Evolutionary conservation across 1,140 invertebrate genomes (phyloP).

Genomic region (Leptopilina clavipes): DNA sequence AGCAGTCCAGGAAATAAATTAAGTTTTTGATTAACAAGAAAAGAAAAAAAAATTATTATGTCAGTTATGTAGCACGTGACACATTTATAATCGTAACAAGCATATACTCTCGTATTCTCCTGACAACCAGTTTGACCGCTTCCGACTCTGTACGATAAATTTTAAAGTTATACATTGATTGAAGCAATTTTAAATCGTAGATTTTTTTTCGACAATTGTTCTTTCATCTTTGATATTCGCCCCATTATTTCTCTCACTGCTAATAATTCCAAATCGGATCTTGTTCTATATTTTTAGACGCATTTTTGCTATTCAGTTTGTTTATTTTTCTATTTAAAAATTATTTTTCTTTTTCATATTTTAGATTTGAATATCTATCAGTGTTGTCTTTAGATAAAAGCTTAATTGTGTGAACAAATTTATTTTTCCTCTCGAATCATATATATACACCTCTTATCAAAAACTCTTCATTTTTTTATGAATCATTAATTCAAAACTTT

Average conservation of each 20-base stretch:
- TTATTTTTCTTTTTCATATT: background rate
- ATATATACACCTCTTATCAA: constrained; percentile 19
- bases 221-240: background rate
- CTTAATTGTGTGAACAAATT: background rate
- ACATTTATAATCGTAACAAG: constrained; percentile 33
- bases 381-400: background rate
- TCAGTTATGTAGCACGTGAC: constrained; percentile 33
- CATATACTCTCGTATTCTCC: constrained; percentile 13
- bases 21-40: background rate
- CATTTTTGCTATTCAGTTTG: background rate
- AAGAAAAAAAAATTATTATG: background rate
- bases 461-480: background rate
- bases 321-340: background rate
- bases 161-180: constrained; percentile 22
- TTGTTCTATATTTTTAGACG: too few relatives aligned
- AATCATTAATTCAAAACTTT: constrained; percentile 1
- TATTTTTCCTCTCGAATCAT: background rate
- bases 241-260: background rate
- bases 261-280: too few relatives aligned
- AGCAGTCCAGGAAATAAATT: constrained; percentile 4
- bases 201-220: background rate
- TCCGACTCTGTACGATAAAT: constrained; percentile 9
- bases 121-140: constrained; percentile 28
- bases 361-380: background rate
- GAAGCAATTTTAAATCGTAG: background rate